Evolutionary conservation across 2,888 invertebrate species (phyloP), one percentile per base, ranked within the genome.

Genomic region (Eilema depressum): DNA sequence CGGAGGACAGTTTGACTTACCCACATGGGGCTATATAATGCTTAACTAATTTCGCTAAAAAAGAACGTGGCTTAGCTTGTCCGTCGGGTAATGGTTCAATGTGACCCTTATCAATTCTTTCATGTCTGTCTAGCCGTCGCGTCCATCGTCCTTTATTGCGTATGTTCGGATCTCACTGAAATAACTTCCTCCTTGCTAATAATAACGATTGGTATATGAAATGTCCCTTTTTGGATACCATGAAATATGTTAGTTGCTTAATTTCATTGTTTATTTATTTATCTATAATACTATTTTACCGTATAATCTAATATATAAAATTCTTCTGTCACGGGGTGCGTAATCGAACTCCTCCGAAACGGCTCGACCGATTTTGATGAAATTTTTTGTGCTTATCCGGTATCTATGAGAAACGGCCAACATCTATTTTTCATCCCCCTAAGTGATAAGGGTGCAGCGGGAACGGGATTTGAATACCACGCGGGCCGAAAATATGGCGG

Each of bases 61-160:
- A 79, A 79, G 80, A 80, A 66, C 70, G 70, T 30, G 80, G 83
- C 74, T 80, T 75, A 74, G 75, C 76, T 79, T 84, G 79, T 75
- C 81, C 78, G 77, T 75, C 82, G 83, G 78, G 82, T 83, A 85
- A 86, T 84, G 82, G 86, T 84, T 82, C 78, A 82, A 85, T 84
- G 84, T 80, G 86, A 90, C 90, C 90, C 90, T 88, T 90, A 88
- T 91, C 91, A 91, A 88, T 89, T 86, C 83, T 75, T 78, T 83
- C 80, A 79, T 79, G 85, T 84, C 86, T 83, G 84, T 82, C 85
- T 82, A 74, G 80, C 78, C 78, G 72, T 74, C 78, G 66, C 73
- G 77, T 76, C 78, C 81, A 83, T 84, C 83, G 66, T 76, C 83
- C 84, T 82, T 85, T 85, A 84, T 83, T 85, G 84, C 81, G 73